These are phyloP conservation scores for Oreochromis grahami DNA, from an alignment of 2,797 vertebrate genomes.

Conservation along the genomic window DNA sequence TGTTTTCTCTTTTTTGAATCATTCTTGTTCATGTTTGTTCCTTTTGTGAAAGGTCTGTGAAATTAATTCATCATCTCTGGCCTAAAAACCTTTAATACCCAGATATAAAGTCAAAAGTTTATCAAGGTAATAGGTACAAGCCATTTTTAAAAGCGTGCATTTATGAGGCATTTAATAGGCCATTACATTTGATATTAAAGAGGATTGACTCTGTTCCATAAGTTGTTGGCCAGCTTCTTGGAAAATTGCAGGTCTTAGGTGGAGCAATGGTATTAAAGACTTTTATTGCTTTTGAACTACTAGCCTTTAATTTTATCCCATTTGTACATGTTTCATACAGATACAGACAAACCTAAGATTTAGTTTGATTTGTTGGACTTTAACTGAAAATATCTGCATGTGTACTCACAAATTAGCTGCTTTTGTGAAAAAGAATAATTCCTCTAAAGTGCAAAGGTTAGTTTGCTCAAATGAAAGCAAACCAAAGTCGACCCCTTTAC, in stretches of 20 bases:
- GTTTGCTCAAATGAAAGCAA: not conserved
- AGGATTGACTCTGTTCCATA: not conserved
- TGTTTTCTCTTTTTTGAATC: not conserved
- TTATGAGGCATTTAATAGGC: not conserved
- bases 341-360: not conserved
- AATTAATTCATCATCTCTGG: not conserved
- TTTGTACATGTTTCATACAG: not conserved
- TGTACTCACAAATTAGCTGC: not conserved
- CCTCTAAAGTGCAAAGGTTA: not conserved
- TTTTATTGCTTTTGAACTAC: not conserved
- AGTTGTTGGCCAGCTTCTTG: not conserved
- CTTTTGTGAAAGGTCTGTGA: not conserved
- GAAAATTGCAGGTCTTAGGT: not conserved
- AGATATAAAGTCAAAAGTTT: not conserved
- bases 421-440: not conserved
- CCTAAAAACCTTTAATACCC: not conserved
- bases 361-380: not conserved
- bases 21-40: not conserved
- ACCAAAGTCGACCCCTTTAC: not conserved
- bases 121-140: not conserved
- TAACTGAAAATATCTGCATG: not conserved
- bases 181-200: not conserved
- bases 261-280: not conserved
- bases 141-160: not conserved
- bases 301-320: not conserved